Percentiles rank a stretch among this genome's conserved stretches.
phyloP scores from a whole-genome alignment of 1,140 invertebrate genomes.

The Aphis craccivora region DNA sequence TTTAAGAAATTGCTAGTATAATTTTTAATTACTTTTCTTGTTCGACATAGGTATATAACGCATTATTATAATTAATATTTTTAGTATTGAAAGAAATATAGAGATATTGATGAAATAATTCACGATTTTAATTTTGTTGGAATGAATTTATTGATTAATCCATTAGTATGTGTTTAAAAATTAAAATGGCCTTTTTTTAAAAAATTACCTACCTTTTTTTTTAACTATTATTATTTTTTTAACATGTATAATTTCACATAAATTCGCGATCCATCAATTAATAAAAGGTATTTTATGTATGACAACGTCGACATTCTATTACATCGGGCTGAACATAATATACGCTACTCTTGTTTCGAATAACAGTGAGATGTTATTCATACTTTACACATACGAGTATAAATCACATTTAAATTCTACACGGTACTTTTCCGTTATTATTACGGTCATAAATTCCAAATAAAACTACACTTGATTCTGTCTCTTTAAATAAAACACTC shows the following conservation, averaged over 20 bases:
- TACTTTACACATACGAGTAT: neutral
- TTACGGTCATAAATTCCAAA: neutral
- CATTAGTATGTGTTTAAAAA: neutral
- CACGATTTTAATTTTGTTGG: neutral
- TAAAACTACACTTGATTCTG: neutral
- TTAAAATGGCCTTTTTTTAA: neutral
- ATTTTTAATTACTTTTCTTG: neutral
- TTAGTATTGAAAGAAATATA: neutral
- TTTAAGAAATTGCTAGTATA: neutral
- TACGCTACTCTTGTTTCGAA: neutral
- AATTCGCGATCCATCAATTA: neutral
- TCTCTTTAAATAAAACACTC: neutral
- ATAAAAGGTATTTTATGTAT: neutral
- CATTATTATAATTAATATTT: neutral
- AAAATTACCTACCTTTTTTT: neutral
- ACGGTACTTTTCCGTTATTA: neutral
- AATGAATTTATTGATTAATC: conserved; percentile 2
- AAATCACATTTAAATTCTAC: neutral
- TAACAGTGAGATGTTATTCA: neutral
- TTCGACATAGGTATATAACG: neutral
- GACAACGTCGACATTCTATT: neutral
- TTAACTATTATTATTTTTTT: neutral
- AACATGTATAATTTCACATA: neutral
- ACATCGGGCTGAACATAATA: neutral
- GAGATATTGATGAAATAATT: neutral